phyloP scores from a whole-genome alignment of 92 coral and sea anemone genomes.

The Epizoanthus scotinus region DNA sequence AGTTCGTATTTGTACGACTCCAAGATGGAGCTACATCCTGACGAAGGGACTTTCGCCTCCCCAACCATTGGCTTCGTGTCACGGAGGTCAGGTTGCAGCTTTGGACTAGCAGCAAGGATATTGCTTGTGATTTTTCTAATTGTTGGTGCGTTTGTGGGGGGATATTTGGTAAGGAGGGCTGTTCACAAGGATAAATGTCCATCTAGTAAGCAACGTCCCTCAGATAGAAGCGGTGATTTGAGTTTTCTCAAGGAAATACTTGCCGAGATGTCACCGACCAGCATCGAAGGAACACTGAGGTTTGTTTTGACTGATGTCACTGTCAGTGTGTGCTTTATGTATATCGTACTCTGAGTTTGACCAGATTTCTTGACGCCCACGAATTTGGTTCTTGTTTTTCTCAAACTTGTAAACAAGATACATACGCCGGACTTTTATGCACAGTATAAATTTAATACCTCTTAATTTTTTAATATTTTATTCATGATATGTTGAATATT shows the following conservation, averaged over 20 bases:
- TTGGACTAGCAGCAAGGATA: constrained; percentile 43
- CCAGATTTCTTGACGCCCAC: background rate
- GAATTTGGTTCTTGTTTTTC: background rate
- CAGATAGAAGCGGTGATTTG: constrained; percentile 47
- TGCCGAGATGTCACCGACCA: constrained; percentile 67
- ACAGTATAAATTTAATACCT: background rate
- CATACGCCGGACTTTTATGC: background rate
- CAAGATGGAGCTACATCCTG: constrained; percentile 87
- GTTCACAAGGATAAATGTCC: constrained; percentile 36
- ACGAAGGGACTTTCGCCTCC: constrained; percentile 68
- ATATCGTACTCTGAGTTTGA: background rate
- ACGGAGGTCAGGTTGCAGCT: constrained; percentile 35
- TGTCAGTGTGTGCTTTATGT: background rate
- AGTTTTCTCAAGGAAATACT: constrained; percentile 60
- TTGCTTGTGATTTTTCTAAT: constrained; percentile 57
- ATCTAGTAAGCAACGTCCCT: background rate
- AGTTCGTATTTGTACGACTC: constrained; percentile 74
- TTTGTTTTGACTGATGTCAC: background rate
- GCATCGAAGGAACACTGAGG: constrained; percentile 73
- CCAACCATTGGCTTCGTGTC: constrained; percentile 50
- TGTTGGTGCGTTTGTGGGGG: constrained; percentile 70
- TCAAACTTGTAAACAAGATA: background rate
- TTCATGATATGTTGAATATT: background rate
- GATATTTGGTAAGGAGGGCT: constrained; percentile 77
- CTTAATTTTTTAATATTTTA: too few relatives aligned